A percentile compares a stretch with the other conserved stretches of the same genome.
Conservation (phyloP, 2,113 vertebrate genomes). For the Chauna torquata region DNA sequence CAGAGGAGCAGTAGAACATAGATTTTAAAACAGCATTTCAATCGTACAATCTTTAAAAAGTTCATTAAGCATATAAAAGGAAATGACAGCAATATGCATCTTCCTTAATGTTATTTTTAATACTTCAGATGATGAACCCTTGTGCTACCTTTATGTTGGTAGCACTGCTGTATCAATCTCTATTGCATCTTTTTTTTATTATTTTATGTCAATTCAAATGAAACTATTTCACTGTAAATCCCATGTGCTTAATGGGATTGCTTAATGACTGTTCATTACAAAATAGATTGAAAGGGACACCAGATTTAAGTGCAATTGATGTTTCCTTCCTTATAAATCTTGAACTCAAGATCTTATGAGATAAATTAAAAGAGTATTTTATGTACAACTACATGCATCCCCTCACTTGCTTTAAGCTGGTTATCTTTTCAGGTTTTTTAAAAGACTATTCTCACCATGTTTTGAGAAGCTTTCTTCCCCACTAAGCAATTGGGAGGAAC, state of each 20-base stretch:
- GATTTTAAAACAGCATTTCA: neutral
- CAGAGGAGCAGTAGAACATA: neutral
- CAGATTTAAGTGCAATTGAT: neutral
- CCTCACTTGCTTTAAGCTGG: neutral
- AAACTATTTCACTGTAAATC: neutral
- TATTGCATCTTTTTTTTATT: neutral
- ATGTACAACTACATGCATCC: neutral
- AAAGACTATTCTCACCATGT: neutral
- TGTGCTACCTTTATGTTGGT: neutral
- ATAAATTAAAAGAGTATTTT: neutral
- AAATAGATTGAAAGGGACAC: neutral
- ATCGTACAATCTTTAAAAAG: neutral
- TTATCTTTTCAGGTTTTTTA: neutral
- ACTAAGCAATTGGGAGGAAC: neutral
- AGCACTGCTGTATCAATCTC: neutral
- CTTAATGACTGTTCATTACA: neutral
- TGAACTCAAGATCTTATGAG: neutral
- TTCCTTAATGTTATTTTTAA: neutral
- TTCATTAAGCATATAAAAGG: neutral
- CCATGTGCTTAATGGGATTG: neutral
- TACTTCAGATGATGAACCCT: neutral
- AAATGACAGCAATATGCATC: neutral
- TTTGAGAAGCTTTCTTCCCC: neutral
- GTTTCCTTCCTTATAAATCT: neutral
- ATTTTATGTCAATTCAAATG: neutral